Conservation (phyloP, 1,140 invertebrate species). For the Varroa destructor region DNA sequence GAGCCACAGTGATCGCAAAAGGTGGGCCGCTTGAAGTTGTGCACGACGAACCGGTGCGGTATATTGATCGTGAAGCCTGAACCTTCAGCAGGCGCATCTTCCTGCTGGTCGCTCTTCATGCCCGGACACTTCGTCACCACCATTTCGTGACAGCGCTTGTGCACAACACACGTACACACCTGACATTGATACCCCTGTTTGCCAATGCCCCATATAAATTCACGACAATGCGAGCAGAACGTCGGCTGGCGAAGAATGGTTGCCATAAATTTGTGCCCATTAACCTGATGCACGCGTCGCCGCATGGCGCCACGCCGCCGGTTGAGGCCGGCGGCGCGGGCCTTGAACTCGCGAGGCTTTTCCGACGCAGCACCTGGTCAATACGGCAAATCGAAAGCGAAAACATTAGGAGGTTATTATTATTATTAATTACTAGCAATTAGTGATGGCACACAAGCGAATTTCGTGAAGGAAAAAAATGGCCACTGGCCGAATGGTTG, state of each 20-base stretch:
- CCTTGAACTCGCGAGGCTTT: slow-evolving; percentile 69
- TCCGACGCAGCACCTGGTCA: slow-evolving; percentile 34
- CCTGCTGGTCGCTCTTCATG: slow-evolving; percentile 51
- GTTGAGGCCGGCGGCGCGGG: slow-evolving; percentile 75
- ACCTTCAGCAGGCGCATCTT: slow-evolving; percentile 42
- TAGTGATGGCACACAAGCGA: no score
- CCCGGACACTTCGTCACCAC: slow-evolving; percentile 90
- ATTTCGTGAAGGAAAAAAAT: no score
- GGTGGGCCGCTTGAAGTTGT: slow-evolving; percentile 92
- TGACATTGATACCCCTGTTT: slow-evolving; percentile 99
- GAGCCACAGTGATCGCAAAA: slow-evolving; percentile 99
- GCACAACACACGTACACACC: slow-evolving; percentile 93
- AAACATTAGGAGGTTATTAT: no score
- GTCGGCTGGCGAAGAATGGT: slow-evolving; percentile 95
- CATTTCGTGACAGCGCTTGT: slow-evolving; percentile 86
- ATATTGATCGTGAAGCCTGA: slow-evolving; percentile 94
- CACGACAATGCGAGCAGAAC: slow-evolving; percentile 63
- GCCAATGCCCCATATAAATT: slow-evolving; percentile 97
- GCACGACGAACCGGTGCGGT: slow-evolving; percentile 70
- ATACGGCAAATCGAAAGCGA: no score
- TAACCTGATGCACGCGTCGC: slow-evolving; percentile 77
- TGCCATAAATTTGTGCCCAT: slow-evolving; percentile 99
- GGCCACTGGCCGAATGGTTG: no score
- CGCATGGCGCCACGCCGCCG: slow-evolving; percentile 83
- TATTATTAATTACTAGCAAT: no score